Conservation (phyloP, 2,113 vertebrate species). For the Aphelocoma coerulescens region DNA sequence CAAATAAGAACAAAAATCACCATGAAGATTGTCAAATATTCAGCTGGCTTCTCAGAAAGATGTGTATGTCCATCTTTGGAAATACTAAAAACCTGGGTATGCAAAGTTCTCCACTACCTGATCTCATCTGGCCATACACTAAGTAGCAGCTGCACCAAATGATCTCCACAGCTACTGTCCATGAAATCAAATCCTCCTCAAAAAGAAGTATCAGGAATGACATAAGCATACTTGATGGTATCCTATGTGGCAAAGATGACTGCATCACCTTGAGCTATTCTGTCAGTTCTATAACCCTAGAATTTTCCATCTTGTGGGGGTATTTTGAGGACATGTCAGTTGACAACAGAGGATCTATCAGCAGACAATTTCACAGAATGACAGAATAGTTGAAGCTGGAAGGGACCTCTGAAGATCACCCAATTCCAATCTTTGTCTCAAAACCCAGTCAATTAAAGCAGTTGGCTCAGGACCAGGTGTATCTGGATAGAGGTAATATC, state of each 20-base stretch:
- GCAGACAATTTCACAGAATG: background rate
- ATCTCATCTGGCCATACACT: background rate
- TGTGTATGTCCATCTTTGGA: background rate
- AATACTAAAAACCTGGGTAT: background rate
- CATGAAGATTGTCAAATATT: background rate
- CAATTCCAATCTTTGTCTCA: background rate
- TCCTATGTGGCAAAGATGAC: fast-evolving
- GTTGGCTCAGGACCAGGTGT: background rate
- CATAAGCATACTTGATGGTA: background rate
- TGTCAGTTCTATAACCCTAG: background rate
- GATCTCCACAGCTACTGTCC: background rate
- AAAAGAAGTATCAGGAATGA: background rate
- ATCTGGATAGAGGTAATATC: background rate
- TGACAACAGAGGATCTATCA: background rate
- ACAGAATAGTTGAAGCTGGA: background rate
- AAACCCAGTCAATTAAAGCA: background rate
- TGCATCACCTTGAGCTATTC: background rate
- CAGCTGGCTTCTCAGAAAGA: background rate
- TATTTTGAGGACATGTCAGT: background rate
- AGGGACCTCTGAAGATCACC: background rate
- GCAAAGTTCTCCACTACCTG: background rate
- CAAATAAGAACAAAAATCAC: background rate
- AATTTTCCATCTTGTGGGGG: background rate
- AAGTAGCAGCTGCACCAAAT: background rate
- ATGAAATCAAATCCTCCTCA: background rate